These are phyloP conservation scores for Anastrepha obliqua DNA, from an alignment of 1,140 invertebrate genomes.

Conservation along the genomic window DNA sequence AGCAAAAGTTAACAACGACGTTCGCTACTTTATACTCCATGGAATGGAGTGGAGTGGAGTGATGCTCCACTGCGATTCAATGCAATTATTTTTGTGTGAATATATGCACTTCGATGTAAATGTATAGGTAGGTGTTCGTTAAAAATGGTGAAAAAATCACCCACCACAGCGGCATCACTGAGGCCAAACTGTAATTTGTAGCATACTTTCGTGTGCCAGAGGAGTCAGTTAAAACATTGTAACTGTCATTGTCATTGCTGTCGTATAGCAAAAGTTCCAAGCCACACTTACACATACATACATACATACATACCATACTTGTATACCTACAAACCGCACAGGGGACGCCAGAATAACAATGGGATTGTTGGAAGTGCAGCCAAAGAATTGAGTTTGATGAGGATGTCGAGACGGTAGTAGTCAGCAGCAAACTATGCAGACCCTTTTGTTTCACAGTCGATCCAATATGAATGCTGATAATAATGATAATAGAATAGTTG, in stretches of 20 bases:
- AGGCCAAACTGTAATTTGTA: neutral
- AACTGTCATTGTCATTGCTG: slow-evolving; percentile 40
- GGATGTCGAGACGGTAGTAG: neutral
- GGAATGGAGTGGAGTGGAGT: neutral
- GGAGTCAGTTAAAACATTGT: slow-evolving; percentile 44
- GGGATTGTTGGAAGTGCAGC: neutral
- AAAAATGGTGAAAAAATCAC: neutral
- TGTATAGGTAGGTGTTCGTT: neutral
- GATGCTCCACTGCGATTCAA: neutral
- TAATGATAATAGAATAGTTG: slow-evolving; percentile 52
- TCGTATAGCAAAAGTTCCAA: slow-evolving; percentile 28
- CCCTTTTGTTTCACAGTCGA: slow-evolving; percentile 43
- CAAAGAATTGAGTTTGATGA: neutral
- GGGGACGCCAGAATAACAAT: neutral
- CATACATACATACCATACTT: neutral
- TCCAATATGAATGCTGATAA: slow-evolving; percentile 45
- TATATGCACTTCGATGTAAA: neutral
- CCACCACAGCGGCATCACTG: slow-evolving; percentile 5
- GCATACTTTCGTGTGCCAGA: slow-evolving; percentile 16
- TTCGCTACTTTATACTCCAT: neutral
- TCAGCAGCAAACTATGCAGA: slow-evolving; percentile 30
- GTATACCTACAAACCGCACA: too few relatives aligned
- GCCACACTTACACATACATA: neutral
- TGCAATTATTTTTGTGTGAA: neutral
- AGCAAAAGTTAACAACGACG: neutral